phyloP scores from a whole-genome alignment of 1,140 invertebrate genomes.

The Babylonia areolata region DNA sequence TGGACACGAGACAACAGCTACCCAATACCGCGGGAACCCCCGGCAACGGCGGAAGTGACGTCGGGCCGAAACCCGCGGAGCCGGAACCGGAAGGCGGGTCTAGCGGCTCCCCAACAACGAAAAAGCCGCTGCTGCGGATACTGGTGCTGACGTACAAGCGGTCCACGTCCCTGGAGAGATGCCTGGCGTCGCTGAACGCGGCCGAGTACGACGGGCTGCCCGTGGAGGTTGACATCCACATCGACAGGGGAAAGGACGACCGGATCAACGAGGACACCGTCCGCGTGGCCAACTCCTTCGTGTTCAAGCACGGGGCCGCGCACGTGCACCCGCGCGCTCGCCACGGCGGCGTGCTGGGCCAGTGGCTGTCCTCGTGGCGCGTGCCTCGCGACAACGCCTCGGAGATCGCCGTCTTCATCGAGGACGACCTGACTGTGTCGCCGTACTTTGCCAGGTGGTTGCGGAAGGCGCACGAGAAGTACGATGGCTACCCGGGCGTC shows the following conservation, averaged over 20 bases:
- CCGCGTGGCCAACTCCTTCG: slow-evolving; percentile 43
- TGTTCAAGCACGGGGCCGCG: slow-evolving; percentile 54
- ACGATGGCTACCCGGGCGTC: slow-evolving; percentile 48
- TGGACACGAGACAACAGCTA: too few species aligned
- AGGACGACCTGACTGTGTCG: slow-evolving; percentile 68
- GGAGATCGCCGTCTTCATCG: slow-evolving; percentile 67
- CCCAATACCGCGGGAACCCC: background rate
- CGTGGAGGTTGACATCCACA: slow-evolving; percentile 58
- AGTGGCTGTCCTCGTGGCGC: slow-evolving; percentile 67
- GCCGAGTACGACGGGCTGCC: slow-evolving; percentile 53
- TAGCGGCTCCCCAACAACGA: background rate
- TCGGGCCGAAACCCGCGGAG: background rate
- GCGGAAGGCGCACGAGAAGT: slow-evolving; percentile 62
- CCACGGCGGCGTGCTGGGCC: slow-evolving; percentile 64
- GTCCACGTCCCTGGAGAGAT: slow-evolving; percentile 42
- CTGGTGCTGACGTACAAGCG: slow-evolving; percentile 56
- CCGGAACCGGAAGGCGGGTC: too few species aligned
- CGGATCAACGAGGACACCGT: slow-evolving; percentile 50
- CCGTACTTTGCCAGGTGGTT: slow-evolving; percentile 62
- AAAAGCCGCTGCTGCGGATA: slow-evolving; percentile 33
- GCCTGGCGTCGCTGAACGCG: slow-evolving; percentile 53
- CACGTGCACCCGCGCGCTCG: slow-evolving; percentile 53
- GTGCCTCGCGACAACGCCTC: slow-evolving; percentile 38
- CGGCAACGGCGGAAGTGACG: too few species aligned
- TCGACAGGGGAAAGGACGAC: slow-evolving; percentile 53